Base-by-base conservation (phyloP, 2,113 vertebrate species). In the Phylloscopus whistleri region DNA sequence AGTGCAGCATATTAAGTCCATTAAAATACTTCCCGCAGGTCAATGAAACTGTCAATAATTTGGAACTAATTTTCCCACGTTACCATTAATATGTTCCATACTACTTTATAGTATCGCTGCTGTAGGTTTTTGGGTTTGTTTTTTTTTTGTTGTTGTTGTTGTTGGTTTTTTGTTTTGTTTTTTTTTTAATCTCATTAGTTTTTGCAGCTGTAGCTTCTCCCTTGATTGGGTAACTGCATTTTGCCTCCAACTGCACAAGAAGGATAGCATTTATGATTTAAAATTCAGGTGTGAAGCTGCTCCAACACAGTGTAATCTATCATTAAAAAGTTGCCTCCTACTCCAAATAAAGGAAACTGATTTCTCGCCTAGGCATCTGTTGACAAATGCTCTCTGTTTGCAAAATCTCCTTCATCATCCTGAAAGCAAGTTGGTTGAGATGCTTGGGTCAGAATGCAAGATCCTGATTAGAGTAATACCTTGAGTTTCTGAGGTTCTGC, bases 11-110 rank as follows among this genome's bases (percentile, higher is more conserved):
- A 79, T 20, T 69, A 91, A 95, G n/a, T 21, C 88, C n/a, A 74
- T 59, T 78, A 90, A 93, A 86, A 69, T 75, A 84, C 19, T 77
- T 92, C 78, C 87, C 7, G 5, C 41, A 49, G 53, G 52, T 74
- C 76, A 93, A 81, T 79, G 85, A 93, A 96, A 84, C 26, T 39
- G 75, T 59, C 60, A 67, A 63, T 90, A 96, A 91, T 53, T 79
- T 53, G 35, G 41, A 84, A 97, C 85, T 92, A 63, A 94, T 90
- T 92, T 84, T 85, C 60, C 64, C 55, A 76, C 13, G 28, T 84
- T 89, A 55, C n/a, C 37, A 62, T 66, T 85, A 90, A 93, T 62
- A 69, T 4, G 0, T 77, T 91, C 84, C 56, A 72, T 31, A 33
- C 58, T 68, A 80, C 79, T 91, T 91, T 87, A 35, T 18, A 33